Evolutionary conservation across 2,797 vertebrate species (phyloP).

Genomic region (Eurystomus glaucurus): DNA sequence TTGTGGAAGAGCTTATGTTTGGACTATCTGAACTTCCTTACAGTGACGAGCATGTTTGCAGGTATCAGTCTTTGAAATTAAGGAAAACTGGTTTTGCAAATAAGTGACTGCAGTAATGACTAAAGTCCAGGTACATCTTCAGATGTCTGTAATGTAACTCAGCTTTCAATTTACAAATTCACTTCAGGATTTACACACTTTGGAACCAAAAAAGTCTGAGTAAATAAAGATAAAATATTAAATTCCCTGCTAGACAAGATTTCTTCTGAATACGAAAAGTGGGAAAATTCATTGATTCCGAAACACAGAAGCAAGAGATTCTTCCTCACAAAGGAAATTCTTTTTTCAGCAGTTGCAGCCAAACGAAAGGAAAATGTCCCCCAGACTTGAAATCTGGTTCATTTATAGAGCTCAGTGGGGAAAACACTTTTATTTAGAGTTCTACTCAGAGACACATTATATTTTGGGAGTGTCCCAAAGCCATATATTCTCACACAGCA

Average conservation of each 20-base stretch:
- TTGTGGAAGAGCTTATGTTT: neutral
- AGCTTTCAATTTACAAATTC: neutral
- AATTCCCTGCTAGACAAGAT: neutral
- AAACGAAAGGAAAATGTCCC: neutral
- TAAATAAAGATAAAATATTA: conserved; percentile 11
- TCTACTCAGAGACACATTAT: neutral
- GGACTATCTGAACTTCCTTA: neutral
- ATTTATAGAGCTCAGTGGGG: neutral
- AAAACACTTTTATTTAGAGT: neutral
- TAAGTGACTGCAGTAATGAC: neutral
- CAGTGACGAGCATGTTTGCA: neutral
- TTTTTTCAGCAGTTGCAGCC: neutral
- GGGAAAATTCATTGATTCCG: neutral
- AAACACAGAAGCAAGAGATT: neutral
- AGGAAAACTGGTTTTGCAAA: neutral
- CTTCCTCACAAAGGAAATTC: neutral
- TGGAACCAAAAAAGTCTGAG: neutral
- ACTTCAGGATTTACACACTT: neutral
- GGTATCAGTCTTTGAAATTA: neutral
- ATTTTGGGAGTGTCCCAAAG: neutral
- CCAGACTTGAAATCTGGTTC: neutral
- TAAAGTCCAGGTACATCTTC: neutral
- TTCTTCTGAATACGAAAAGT: neutral
- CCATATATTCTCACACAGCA: neutral
- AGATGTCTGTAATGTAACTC: neutral